Conservation (phyloP, 2,797 vertebrate genomes). For the Dermochelys coriacea region DNA sequence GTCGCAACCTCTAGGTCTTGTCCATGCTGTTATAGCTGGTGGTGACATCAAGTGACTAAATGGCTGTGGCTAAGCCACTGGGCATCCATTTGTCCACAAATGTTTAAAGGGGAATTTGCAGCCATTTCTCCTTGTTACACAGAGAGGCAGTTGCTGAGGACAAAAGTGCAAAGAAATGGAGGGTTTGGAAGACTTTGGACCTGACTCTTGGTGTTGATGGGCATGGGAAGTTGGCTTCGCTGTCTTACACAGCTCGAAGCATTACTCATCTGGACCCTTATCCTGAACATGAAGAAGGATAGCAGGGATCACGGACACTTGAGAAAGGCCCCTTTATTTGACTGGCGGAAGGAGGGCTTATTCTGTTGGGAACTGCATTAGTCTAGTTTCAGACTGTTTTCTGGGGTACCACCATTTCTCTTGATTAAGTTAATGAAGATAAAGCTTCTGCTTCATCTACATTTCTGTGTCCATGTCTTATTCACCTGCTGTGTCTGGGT, state of each 20-base stretch:
- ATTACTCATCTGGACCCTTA: background rate
- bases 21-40: background rate
- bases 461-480: background rate
- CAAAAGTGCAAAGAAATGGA: background rate
- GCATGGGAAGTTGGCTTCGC: background rate
- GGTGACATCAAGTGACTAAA: background rate
- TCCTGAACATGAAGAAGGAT: background rate
- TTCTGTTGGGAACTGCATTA: background rate
- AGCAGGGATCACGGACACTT: too few species aligned
- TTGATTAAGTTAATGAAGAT: background rate
- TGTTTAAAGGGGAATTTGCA: background rate
- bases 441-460: background rate
- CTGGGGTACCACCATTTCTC: background rate
- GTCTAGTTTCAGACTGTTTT: background rate
- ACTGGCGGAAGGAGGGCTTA: background rate
- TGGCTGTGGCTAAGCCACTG: background rate
- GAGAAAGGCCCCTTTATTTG: background rate
- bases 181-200: background rate
- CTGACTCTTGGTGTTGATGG: background rate
- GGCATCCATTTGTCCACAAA: background rate
- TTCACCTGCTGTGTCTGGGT: background rate
- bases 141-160: background rate
- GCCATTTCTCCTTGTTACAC: background rate
- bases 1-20: background rate
- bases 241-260: background rate